These are phyloP conservation scores for Tonatia bakeri DNA, from an alignment of 2,113 vertebrate species.

Conservation along the genomic window DNA sequence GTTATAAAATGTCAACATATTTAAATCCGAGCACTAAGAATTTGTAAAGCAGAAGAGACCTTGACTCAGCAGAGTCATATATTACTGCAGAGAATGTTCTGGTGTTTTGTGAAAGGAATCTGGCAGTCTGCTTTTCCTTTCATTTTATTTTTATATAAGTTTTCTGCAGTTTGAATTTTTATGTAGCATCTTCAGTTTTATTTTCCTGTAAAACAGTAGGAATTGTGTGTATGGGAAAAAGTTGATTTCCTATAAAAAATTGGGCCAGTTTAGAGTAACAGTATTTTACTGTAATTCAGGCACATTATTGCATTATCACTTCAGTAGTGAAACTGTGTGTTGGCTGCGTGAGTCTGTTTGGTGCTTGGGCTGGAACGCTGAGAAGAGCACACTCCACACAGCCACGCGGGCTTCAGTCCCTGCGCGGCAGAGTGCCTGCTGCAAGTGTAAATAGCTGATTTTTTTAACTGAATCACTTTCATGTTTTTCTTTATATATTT, in stretches of 20 bases:
- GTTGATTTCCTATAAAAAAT: slow-evolving; percentile 47
- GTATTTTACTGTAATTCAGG: slow-evolving; percentile 59
- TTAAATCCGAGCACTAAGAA: slow-evolving; percentile 50
- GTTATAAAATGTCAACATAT: slow-evolving; percentile 68
- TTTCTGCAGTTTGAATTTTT: slow-evolving; percentile 66
- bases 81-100: slow-evolving; percentile 45
- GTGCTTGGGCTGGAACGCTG: slow-evolving; percentile 70
- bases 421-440: slow-evolving; percentile 74
- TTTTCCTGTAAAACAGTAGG: slow-evolving; percentile 55
- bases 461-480: slow-evolving; percentile 65
- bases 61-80: slow-evolving; percentile 32
- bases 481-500: slow-evolving; percentile 67
- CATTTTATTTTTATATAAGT: slow-evolving; percentile 62
- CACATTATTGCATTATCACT: slow-evolving; percentile 72
- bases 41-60: slow-evolving; percentile 54
- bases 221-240: slow-evolving; percentile 54
- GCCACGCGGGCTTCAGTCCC: slow-evolving; percentile 76
- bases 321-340: slow-evolving; percentile 70
- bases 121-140: slow-evolving; percentile 64
- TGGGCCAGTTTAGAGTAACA: slow-evolving; percentile 33
- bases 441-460: slow-evolving; percentile 77
- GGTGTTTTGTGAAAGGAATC: slow-evolving; percentile 53
- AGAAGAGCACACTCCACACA: slow-evolving; percentile 72
- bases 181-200: slow-evolving; percentile 55
- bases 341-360: slow-evolving; percentile 68